A percentile compares a stretch with the other conserved stretches of the same genome.
These are phyloP conservation scores for Melipona quadrifasciata DNA, from an alignment of 1,140 invertebrate species.

Conservation along the genomic window DNA sequence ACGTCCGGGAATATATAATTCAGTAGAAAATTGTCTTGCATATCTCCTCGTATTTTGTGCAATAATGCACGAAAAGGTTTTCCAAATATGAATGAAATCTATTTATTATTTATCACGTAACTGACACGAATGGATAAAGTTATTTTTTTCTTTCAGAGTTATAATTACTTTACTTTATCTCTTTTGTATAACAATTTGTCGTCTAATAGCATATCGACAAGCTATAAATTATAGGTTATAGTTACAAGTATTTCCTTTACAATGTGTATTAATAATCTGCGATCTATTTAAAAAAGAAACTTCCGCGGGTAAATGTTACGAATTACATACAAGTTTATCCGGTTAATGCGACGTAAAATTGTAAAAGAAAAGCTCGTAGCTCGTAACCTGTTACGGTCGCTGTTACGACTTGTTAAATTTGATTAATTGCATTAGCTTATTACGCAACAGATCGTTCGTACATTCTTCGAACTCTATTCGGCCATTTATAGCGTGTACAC, in stretches of 20 bases:
- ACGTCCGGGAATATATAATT: too few relatives aligned
- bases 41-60: too few relatives aligned
- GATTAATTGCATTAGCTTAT: not conserved
- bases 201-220: not conserved
- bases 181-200: not conserved
- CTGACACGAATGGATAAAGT: not conserved
- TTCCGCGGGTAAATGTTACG: too few relatives aligned
- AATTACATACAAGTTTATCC: too few relatives aligned
- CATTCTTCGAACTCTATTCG: not conserved
- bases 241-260: too few relatives aligned
- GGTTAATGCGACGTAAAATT: too few relatives aligned
- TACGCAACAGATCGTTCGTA: not conserved
- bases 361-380: too few relatives aligned
- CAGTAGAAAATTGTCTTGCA: too few relatives aligned
- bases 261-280: not conserved
- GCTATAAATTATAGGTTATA: too few relatives aligned
- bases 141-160: not conserved
- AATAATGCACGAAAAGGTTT: too few relatives aligned
- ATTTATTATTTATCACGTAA: not conserved
- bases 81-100: too few relatives aligned
- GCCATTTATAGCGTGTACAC: not conserved
- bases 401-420: not conserved
- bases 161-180: not conserved
- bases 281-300: not conserved
- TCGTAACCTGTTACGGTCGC: not conserved